A percentile compares a stretch with the other conserved stretches of the same genome.
phyloP scores from a whole-genome alignment of 2,113 vertebrate genomes.

The Oophaga pumilio region DNA sequence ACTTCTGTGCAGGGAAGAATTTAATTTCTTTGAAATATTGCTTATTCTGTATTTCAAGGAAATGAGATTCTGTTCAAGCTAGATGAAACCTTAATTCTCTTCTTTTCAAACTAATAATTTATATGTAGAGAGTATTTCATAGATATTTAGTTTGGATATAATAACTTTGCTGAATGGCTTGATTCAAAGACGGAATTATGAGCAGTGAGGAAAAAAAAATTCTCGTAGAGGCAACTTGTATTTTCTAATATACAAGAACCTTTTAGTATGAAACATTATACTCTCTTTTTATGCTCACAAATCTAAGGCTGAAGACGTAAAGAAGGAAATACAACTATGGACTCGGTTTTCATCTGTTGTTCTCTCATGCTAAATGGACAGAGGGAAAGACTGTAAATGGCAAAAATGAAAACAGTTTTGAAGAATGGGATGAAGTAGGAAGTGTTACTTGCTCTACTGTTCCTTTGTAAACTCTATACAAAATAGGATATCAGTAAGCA shows the following conservation, averaged over 20 bases:
- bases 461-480: background rate
- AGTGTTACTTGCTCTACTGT: background rate
- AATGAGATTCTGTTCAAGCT: conserved; percentile 60
- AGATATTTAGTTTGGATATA: conserved; percentile 63
- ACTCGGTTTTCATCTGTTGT: background rate
- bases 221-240: conserved; percentile 4
- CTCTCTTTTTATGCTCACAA: background rate
- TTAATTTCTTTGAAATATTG: conserved; percentile 62
- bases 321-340: background rate
- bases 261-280: background rate
- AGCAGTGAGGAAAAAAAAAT: conserved; percentile 49
- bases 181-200: conserved; percentile 63
- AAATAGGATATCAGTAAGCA: background rate
- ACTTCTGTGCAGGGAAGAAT: conserved; percentile 53
- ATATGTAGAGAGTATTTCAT: conserved; percentile 61
- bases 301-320: background rate
- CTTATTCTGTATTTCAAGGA: conserved; percentile 61
- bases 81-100: conserved; percentile 61
- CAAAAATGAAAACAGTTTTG: background rate
- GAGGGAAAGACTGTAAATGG: background rate
- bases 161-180: conserved; percentile 59
- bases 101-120: conserved; percentile 67
- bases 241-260: conserved; percentile 5
- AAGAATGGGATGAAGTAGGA: background rate
- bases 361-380: background rate